Evolutionary conservation across 2,888 invertebrate species (phyloP).

Genomic region (Pachymerium ferrugineum): DNA sequence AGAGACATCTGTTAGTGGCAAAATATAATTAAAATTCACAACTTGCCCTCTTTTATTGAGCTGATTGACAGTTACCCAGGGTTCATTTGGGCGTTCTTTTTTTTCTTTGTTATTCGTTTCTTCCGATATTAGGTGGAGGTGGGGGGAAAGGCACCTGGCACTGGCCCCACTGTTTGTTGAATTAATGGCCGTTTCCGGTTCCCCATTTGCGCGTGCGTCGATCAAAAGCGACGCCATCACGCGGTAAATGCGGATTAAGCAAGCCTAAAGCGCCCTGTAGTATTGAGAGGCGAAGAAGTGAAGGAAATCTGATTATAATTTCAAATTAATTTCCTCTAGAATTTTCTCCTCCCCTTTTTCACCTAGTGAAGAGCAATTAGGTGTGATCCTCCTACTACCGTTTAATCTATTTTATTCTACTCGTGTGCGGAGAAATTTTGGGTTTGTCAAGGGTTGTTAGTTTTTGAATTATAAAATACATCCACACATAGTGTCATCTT

Average conservation of each 20-base stretch:
- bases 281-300: conserved; percentile 23
- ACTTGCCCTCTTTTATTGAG: conserved; percentile 8
- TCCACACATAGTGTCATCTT: too few relatives aligned
- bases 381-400: background rate
- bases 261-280: background rate
- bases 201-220: background rate
- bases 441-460: too few relatives aligned
- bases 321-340: conserved; percentile 31
- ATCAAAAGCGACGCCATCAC: background rate
- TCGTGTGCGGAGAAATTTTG: too few relatives aligned
- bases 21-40: conserved; percentile 13
- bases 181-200: conserved; percentile 24
- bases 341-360: conserved; percentile 19
- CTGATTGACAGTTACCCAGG: conserved; percentile 13
- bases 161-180: background rate
- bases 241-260: conserved; percentile 12
- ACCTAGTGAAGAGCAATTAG: conserved; percentile 11
- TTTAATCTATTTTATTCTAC: background rate
- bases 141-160: background rate
- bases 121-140: background rate
- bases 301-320: conserved; percentile 30
- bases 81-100: background rate
- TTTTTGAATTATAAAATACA: too few relatives aligned
- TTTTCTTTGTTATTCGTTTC: background rate
- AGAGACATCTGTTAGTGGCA: background rate